Evolutionary conservation across 2,113 vertebrate species (phyloP), one percentile per base, ranked within the genome.

Genomic region (Crypturellus undulatus): DNA sequence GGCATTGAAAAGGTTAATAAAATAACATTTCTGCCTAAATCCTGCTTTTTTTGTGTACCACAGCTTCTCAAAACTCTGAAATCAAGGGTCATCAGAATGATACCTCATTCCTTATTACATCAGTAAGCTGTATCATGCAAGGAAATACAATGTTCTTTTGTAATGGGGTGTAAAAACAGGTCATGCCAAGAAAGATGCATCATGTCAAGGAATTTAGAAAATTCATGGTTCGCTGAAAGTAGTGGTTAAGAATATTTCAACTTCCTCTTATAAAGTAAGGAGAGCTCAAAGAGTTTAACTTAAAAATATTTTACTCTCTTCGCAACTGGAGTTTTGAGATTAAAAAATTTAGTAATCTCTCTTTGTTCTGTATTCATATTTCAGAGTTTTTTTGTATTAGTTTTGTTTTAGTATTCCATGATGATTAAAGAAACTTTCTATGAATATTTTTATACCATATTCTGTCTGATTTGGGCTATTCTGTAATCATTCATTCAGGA

Each of bases 151-250:
- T 89, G 49, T 71, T 69, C 71, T 84, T 88, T 77, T 79, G 71
- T 75, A 96, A 96, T 90, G 86, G 43, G 25, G 43, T 94, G 38
- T 79, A 93, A 93, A 45, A 76, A 64, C 54, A 84, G 81, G 72
- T 94, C 70, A 94, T 82, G 59, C 70, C 42, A 79, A 72, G 51
- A 87, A 96, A 76, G 65, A 93, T 52, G 32, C 47, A 67, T 88
- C 58, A 84, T 80, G 60, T 32, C 20, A 78, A 87, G 42, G 38
- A 89, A 76, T 84, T 87, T 79, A 25, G 28, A 59, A 92, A 89
- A 75, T 28, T 72, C 83, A 73, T 43, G 24, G 56, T 92, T 92
- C 56, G 22, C 17, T 76, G 47, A 72, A 79, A 69, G 3, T 10
- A 36, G 10, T 36, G 6, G 22, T 81, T 87, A 71, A 90, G 93